phyloP scores from a whole-genome alignment of 2,797 vertebrate genomes.

The Otolemur crassicaudatus region DNA sequence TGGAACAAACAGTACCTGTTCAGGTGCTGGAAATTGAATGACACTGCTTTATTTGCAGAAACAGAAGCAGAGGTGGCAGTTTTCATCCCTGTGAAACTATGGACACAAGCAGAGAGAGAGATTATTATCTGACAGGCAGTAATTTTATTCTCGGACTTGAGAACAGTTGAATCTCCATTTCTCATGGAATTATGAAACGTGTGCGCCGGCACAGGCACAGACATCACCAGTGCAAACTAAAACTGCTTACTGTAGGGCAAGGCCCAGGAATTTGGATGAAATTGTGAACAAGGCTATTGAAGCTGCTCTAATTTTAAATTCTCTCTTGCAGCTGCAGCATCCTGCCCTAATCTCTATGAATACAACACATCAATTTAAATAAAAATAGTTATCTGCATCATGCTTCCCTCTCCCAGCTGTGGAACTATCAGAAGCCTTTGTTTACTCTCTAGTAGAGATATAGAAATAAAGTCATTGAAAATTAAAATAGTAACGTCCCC shows the following conservation, averaged over 20 bases:
- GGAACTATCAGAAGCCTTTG: slow-evolving; percentile 54
- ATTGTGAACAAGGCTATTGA: slow-evolving; percentile 66
- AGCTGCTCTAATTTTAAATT: slow-evolving; percentile 82
- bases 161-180: slow-evolving; percentile 22
- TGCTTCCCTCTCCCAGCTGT: slow-evolving; percentile 76
- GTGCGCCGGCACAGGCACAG: background rate
- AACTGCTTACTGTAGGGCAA: slow-evolving; percentile 66
- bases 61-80: background rate
- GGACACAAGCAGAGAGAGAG: background rate
- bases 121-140: slow-evolving; percentile 15
- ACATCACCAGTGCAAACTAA: slow-evolving; percentile 24
- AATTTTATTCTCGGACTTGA: slow-evolving; percentile 62
- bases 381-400: slow-evolving; percentile 81
- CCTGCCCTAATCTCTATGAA: slow-evolving; percentile 77
- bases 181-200: slow-evolving; percentile 58
- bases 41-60: slow-evolving; percentile 40
- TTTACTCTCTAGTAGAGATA: slow-evolving; percentile 66
- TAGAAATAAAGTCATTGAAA: slow-evolving; percentile 79
- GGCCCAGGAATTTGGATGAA: slow-evolving; percentile 60
- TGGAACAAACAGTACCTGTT: slow-evolving; percentile 55
- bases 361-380: slow-evolving; percentile 82
- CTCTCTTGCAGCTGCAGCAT: slow-evolving; percentile 78
- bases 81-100: slow-evolving; percentile 32
- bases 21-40: slow-evolving; percentile 26
- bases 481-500: slow-evolving; percentile 70